Evolutionary conservation across 2,888 invertebrate species (phyloP).

Genomic region (Philhelius pedissequus): DNA sequence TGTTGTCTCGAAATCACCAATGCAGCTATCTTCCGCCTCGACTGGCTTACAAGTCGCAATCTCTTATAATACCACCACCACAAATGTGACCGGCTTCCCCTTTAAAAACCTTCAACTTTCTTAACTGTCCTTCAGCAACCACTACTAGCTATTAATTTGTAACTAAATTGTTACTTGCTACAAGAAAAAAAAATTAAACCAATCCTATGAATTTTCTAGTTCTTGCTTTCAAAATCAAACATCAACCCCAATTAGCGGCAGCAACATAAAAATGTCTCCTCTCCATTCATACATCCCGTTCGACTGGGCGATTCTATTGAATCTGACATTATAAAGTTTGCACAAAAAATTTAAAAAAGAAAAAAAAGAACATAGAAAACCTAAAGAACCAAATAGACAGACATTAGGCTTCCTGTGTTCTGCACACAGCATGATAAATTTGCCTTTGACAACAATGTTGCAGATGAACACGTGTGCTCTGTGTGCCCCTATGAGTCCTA

Average conservation of each 20-base stretch:
- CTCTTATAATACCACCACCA: no score
- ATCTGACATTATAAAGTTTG: slow-evolving; percentile 46
- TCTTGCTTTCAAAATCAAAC: slow-evolving; percentile 18
- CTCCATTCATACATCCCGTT: slow-evolving; percentile 39
- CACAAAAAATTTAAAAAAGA: background rate
- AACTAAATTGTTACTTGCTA: background rate
- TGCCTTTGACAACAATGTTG: slow-evolving; percentile 43
- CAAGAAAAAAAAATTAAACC: background rate
- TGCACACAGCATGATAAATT: background rate
- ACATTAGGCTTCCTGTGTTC: background rate
- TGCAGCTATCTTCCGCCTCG: no score
- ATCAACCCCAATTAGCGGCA: slow-evolving; percentile 56
- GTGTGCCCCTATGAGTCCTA: no score
- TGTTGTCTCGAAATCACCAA: no score
- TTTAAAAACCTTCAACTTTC: background rate
- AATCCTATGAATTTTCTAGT: background rate
- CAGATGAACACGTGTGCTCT: slow-evolving; percentile 47
- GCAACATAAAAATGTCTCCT: slow-evolving; percentile 46
- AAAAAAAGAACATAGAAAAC: background rate
- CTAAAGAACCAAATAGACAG: background rate
- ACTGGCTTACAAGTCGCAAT: no score
- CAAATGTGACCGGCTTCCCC: no score
- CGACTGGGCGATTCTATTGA: slow-evolving; percentile 38
- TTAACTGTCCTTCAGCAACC: slow-evolving; percentile 6
- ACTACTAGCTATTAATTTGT: slow-evolving; percentile 2